Conservation (phyloP, 2,888 invertebrate genomes). For the Ormyrus pomaceus region DNA sequence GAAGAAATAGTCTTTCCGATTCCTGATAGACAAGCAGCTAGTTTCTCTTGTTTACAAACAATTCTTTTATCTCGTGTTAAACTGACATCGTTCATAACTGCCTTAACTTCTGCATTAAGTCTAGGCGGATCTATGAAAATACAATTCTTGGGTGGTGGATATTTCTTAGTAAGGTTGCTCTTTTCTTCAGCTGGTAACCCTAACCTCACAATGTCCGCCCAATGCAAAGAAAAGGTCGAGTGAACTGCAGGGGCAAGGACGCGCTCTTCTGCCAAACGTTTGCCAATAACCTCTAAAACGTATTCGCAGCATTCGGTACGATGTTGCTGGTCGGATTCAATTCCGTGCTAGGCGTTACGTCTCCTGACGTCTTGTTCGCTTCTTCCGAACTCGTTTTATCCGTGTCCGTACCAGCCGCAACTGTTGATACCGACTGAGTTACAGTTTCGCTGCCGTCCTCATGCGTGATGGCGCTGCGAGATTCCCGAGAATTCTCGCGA, state of each 20-base stretch:
- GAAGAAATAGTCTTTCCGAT: neutral
- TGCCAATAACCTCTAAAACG: neutral
- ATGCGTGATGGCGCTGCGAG: no score
- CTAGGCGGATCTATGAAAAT: neutral
- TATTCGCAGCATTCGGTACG: no score
- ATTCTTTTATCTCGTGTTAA: neutral
- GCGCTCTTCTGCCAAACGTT: neutral
- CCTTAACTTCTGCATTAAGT: neutral
- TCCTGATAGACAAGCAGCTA: neutral
- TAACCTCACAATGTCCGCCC: neutral
- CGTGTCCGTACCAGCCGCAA: no score
- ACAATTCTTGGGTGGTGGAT: neutral
- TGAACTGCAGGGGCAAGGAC: neutral
- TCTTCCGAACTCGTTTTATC: no score
- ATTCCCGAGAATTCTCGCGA: no score
- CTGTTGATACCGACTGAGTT: no score
- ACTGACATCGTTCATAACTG: neutral
- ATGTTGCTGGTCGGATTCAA: no score
- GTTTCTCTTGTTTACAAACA: neutral
- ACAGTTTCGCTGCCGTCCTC: no score
- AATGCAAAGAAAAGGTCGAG: neutral
- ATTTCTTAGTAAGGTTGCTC: slow-evolving; percentile 2
- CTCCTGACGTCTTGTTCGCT: no score
- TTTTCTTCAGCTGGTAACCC: neutral
- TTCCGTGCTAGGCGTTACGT: no score